Base-by-base conservation (phyloP, 2,888 invertebrate genomes). In the Andrena haemorrhoa region DNA sequence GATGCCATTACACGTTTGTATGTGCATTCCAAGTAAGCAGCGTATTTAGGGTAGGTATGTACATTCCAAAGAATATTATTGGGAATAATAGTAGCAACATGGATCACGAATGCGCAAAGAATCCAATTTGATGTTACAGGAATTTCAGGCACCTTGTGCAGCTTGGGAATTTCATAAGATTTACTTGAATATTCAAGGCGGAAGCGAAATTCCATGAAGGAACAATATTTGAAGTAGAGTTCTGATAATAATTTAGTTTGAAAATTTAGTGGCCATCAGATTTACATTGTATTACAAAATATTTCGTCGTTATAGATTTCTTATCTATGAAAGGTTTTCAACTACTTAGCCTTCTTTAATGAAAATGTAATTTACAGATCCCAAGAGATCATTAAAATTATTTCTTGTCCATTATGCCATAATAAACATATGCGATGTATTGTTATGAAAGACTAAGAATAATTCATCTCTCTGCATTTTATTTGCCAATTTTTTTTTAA, bases 51-150 rank as follows among this genome's bases (percentile, higher is more conserved):
- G 6, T 51, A 51, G 7, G 20, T 0, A 6, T 51, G 20, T 51
- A 20, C 51, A 51, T 20, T 51, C 8, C 41, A 4, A 16, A 53
- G 23, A 68, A 68, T 69, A 5, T 53, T 53, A 68, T 31, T 53
- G 6, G 35, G 56, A 58, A 41, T 41, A 69, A 12, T 10, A 12
- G 0, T 5, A 35, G n/a, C 6, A 60, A 29, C 7, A 60, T 12
- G 6, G 29, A 26, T 20, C 26, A 12, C 2, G 33, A 35, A 10
- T n/a, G 53, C 23, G 12, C 1, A 60, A 60, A 41, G 70, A 47
- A 70, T 60, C n/a, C 20, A 70, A 31, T 70, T 70, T 56, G 41
- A 47, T 20, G 16, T 12, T 47, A 26, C 7, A 60, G 70, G 60
- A 47, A 70, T 70, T 70, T 60, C 58, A 70, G 2, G 41, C 41